Evolutionary conservation across 1,140 invertebrate genomes (phyloP).

Genomic region (Solen grandis): DNA sequence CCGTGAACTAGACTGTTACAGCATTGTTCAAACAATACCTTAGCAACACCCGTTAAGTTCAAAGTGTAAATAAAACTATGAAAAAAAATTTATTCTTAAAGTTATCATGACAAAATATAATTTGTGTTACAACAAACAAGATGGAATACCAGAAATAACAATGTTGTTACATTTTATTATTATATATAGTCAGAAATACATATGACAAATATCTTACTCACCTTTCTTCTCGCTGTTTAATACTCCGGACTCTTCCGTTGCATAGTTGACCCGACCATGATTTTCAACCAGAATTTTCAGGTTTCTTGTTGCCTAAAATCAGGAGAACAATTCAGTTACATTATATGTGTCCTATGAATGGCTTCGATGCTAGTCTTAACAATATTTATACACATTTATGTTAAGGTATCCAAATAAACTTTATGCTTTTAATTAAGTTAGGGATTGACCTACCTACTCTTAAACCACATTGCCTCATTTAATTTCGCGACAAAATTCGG

Average conservation of each 20-base stretch:
- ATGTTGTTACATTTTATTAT: no score
- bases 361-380: no score
- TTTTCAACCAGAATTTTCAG: conserved; percentile 85
- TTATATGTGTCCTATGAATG: no score
- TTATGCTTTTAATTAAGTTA: no score
- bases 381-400: no score
- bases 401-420: no score
- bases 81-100: neutral
- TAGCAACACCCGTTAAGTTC: neutral
- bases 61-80: neutral
- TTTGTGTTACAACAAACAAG: neutral
- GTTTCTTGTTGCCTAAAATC: neutral
- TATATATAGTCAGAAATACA: no score
- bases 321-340: no score
- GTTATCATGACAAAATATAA: neutral
- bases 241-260: conserved; percentile 60
- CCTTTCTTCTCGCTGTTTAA: conserved; percentile 82
- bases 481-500: no score
- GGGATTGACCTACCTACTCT: no score
- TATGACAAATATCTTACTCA: neutral
- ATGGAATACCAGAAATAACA: neutral
- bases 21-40: neutral
- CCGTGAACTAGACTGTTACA: neutral
- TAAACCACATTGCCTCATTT: no score
- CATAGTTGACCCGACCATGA: conserved; percentile 83